Base-by-base conservation (phyloP, 2,888 invertebrate genomes). In the Oligia fasciuncula region DNA sequence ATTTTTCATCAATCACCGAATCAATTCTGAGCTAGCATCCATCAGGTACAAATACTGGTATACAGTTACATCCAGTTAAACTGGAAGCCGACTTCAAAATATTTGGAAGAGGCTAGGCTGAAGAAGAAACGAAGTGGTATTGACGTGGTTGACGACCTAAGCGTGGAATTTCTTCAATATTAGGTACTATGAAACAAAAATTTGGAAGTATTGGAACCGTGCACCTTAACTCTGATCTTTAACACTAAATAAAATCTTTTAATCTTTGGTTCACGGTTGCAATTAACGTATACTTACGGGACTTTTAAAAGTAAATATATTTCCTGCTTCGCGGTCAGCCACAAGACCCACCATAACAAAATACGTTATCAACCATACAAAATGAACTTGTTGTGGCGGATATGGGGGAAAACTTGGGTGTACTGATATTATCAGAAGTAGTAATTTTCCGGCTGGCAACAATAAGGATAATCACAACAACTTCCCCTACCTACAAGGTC, bases 401-500 rank as follows among this genome's bases (percentile, higher is more conserved):
- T 76, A 81, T 9, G 9, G 35, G 35, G 77, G 77, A 77, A 73
- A 65, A 72, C 49, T 60, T 19, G 11, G 19, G 0, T 70, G 57
- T 11, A n/a, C n/a, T 17, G 40, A 40, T 81, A 72, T 63, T 63
- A 51, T 63, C 43, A 63, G 49, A 62, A 14, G 51, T 17, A 13
- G 23, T 70, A 63, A 63, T 83, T 83, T 82, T 77, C 73, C 77
- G 77, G 82, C 69, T 77, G 49, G 72, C 51, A 73, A 81, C 81
- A 65, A 67, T 69, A 51, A 82, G 82, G 77, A 81, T 73, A 77
- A 77, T 65, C 9, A 51, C n/a, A 60, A 35, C n/a, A 70, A 67
- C 60, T 76, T 81, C 76, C 80, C 51, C n/a, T 76, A 71, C 66
- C 69, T 69, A 74, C 43, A 11, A 69, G 23, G 3, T 63, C 11